Evolutionary conservation across 1,140 invertebrate genomes (phyloP).

Genomic region (Drosophila insularis): DNA sequence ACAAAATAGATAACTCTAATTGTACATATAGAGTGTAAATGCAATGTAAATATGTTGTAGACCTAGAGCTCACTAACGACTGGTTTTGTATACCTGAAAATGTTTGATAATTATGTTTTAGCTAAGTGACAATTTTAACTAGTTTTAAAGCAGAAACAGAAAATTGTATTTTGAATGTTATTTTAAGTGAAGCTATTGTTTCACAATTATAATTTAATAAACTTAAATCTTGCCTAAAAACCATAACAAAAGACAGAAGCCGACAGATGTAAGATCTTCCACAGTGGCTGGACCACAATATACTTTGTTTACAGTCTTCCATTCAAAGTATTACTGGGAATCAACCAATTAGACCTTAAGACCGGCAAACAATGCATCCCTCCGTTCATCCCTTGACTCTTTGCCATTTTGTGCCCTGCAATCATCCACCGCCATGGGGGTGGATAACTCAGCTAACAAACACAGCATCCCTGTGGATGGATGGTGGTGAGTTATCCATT

Average conservation of each 20-base stretch:
- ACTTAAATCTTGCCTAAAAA: conserved; percentile 45
- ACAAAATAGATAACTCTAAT: conserved; percentile 46
- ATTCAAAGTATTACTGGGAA: conserved; percentile 20
- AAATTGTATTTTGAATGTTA: conserved; percentile 40
- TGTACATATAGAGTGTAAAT: conserved; percentile 56
- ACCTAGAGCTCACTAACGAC: conserved; percentile 13
- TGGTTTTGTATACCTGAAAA: conserved; percentile 28
- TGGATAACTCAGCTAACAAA: background rate
- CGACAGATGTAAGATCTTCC: background rate
- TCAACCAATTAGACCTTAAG: conserved; percentile 53
- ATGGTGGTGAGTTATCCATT: conserved; percentile 55
- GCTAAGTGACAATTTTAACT: conserved; percentile 14
- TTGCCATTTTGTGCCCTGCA: conserved; percentile 36
- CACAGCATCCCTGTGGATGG: conserved; percentile 9
- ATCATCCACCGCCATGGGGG: conserved; percentile 37
- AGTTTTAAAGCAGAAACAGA: conserved; percentile 4
- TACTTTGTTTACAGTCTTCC: conserved; percentile 22
- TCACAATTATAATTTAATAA: conserved; percentile 59
- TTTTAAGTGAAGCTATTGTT: conserved; percentile 7
- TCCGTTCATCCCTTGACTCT: conserved; percentile 24
- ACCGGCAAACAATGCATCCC: conserved; percentile 19
- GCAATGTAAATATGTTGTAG: conserved; percentile 47
- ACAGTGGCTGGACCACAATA: conserved; percentile 44
- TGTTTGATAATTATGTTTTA: conserved; percentile 35
- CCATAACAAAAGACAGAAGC: background rate